These are phyloP conservation scores for Anoplophora glabripennis DNA, from an alignment of 1,140 invertebrate genomes.

Conservation along the genomic window DNA sequence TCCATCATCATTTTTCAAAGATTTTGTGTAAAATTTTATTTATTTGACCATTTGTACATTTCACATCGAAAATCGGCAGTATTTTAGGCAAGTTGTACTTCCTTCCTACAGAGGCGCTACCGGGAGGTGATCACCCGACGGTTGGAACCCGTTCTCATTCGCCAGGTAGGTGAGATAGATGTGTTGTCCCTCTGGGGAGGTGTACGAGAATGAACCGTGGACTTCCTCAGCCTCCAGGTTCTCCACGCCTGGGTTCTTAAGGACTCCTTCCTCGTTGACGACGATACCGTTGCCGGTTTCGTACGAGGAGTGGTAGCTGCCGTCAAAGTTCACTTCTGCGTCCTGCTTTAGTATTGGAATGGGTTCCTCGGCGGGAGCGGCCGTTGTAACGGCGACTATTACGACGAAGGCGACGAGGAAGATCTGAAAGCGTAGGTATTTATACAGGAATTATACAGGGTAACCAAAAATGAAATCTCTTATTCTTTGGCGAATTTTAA, in stretches of 20 bases:
- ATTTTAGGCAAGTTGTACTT: no score
- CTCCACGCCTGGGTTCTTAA: constrained; percentile 52
- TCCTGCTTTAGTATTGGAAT: constrained; percentile 51
- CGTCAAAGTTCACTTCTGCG: constrained; percentile 53
- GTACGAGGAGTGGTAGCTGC: constrained; percentile 51
- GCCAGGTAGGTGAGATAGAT: no score
- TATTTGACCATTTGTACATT: no score
- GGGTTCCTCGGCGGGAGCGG: constrained; percentile 17
- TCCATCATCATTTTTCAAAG: no score
- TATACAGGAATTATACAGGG: no score
- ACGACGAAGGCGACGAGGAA: neutral
- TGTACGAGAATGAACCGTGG: constrained; percentile 59
- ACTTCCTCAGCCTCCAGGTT: constrained; percentile 61
- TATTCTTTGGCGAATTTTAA: no score
- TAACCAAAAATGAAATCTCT: no score
- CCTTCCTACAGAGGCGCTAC: no score
- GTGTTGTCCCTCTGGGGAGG: constrained; percentile 22
- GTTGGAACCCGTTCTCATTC: no score
- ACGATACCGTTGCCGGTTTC: constrained; percentile 63
- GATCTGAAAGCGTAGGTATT: neutral
- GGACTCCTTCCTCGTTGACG: constrained; percentile 53
- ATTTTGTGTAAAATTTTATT: no score
- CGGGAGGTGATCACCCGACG: no score
- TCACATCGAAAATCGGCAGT: no score
- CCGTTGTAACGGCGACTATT: neutral